These are phyloP conservation scores for Limenitis camilla DNA, from an alignment of 2,888 invertebrate species.

Conservation along the genomic window DNA sequence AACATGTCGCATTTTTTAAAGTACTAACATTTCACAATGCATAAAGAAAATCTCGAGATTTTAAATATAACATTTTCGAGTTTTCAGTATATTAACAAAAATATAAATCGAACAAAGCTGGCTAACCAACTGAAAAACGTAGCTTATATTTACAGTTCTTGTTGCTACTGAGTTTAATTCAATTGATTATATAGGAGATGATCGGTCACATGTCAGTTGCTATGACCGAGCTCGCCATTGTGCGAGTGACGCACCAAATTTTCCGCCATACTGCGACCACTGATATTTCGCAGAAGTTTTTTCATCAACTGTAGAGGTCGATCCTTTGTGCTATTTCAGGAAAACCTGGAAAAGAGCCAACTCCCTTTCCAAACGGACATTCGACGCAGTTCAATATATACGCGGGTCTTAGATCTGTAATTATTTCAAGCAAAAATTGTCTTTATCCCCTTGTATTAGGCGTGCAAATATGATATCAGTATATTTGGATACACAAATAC, in stretches of 20 bases:
- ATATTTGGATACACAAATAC: constrained; percentile 6
- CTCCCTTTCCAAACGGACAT: constrained; percentile 38
- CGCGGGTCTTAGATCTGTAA: constrained; percentile 50
- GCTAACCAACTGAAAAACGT: too few relatives aligned
- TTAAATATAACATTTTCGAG: too few relatives aligned
- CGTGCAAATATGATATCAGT: background rate
- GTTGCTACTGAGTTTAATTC: background rate
- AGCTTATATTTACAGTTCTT: background rate
- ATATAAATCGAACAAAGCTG: too few relatives aligned
- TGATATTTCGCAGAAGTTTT: constrained; percentile 67
- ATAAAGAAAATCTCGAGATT: too few relatives aligned
- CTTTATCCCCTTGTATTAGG: constrained; percentile 19
- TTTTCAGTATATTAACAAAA: too few relatives aligned
- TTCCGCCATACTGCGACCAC: constrained; percentile 48
- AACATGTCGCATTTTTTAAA: too few relatives aligned
- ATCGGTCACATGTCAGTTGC: constrained; percentile 1
- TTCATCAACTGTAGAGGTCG: constrained; percentile 56
- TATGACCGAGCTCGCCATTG: constrained; percentile 3
- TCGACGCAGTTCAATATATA: constrained; percentile 53
- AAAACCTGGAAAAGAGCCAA: constrained; percentile 63
- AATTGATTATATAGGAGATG: background rate
- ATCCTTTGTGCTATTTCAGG: constrained; percentile 75
- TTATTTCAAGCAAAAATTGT: constrained; percentile 29
- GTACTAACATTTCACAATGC: too few relatives aligned
- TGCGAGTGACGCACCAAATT: constrained; percentile 56